Evolutionary conservation across 2,797 vertebrate species (phyloP), one percentile per base, ranked within the genome.

Genomic region (Calcarius lapponicus): DNA sequence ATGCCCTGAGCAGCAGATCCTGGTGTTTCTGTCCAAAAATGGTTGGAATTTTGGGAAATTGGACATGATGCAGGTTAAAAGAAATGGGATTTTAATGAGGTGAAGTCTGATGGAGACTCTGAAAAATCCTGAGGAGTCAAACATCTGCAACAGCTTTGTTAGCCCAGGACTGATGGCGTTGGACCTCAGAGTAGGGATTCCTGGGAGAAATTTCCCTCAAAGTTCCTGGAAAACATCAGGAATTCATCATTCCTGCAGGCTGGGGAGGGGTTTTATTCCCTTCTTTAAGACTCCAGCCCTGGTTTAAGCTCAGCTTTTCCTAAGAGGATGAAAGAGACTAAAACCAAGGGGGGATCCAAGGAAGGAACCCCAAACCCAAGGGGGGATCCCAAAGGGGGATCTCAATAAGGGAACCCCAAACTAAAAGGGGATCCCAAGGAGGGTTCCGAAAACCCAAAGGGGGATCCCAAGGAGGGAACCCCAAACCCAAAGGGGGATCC

Each of bases 401-500:
- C 36, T n/a, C n/a, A n/a, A n/a, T n/a, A 7, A 29, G 3, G 4
- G 19, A 50, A 29, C 13, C 6, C 7, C 42, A 29, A 48, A 25
- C 24, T 2, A 48, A 48, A 24, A 13, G 47, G 22, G 11, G 7
- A 47, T 22, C n/a, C 21, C 45, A 11, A 45, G 20, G 10, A 20
- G 19, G 43, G n/a, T n/a, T n/a, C n/a, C n/a, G n/a, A n/a, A 47
- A 67, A 47, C 4, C 19, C 34, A 22, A 29, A 0, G 8, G 2
- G 2, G 36, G 17, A 40, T 20, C 38, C 9, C 10, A 21, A 42
- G 31, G 10, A 22, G 2, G 15, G 25, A 50, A 50, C 25, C 8
- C 25, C 25, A 50, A 26, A 50, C 15, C 2, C 25, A 16, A 50
- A 10, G 25, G 25, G 8, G 48, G 25, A 67, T 36, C 26, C 25